phyloP scores from a whole-genome alignment of 1,140 invertebrate genomes.

The Calliopsis andreniformis region DNA sequence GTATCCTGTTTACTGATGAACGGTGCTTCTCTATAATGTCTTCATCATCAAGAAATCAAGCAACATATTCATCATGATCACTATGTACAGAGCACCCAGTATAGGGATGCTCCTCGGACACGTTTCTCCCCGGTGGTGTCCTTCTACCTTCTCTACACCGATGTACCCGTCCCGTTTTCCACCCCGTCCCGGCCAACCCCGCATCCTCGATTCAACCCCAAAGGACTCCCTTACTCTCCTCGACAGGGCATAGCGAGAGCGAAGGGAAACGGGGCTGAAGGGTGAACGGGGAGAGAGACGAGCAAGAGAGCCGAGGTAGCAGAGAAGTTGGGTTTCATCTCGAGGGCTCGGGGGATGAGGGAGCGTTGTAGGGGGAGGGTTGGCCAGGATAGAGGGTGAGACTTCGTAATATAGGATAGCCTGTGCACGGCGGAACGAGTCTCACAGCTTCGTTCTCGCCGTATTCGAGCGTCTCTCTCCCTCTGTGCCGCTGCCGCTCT shows the following conservation, averaged over 20 bases:
- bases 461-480: conserved; percentile 54
- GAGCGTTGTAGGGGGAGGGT: conserved; percentile 26
- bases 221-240: conserved; percentile 72
- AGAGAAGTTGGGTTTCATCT: conserved; percentile 78
- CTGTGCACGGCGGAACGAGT: conserved; percentile 67
- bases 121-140: conserved; percentile 76
- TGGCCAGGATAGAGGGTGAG: conserved; percentile 66
- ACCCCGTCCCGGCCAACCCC: conserved; percentile 40
- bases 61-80: conserved; percentile 12
- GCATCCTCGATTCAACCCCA: conserved; percentile 73
- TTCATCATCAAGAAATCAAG: conserved; percentile 11
- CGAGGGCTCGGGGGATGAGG: conserved; percentile 69
- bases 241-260: conserved; percentile 62
- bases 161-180: conserved; percentile 49
- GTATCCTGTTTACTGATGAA: too few relatives aligned
- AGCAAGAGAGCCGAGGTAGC: conserved; percentile 63
- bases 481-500: background rate
- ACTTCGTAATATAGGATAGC: conserved; percentile 71
- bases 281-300: conserved; percentile 18
- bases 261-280: conserved; percentile 42
- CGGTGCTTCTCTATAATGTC: too few relatives aligned
- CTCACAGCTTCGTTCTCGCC: conserved; percentile 60
- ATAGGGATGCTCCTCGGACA: conserved; percentile 73
- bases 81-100: conserved; percentile 41
- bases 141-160: conserved; percentile 71